These are phyloP conservation scores for Hesperia comma DNA, from an alignment of 2,888 invertebrate species.

Conservation along the genomic window DNA sequence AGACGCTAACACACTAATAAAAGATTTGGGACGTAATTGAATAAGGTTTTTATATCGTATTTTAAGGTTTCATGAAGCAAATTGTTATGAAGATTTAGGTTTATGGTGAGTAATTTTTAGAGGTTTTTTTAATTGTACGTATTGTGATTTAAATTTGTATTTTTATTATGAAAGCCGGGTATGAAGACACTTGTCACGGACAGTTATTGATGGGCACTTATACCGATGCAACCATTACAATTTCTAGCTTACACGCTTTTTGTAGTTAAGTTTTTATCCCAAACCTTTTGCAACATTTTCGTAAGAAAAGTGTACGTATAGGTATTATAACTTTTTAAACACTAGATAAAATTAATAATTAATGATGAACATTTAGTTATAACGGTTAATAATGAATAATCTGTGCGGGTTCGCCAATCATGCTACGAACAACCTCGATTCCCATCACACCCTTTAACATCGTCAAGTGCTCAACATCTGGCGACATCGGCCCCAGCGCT, in stretches of 20 bases:
- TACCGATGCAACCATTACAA: no score
- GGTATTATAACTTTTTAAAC: no score
- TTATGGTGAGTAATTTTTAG: slow-evolving; percentile 11
- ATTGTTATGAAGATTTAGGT: slow-evolving; percentile 16
- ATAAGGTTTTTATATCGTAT: slow-evolving; percentile 42
- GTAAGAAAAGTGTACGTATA: no score
- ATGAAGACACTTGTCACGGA: not conserved
- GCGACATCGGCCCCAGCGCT: slow-evolving; percentile 53
- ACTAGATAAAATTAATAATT: no score
- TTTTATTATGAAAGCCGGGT: not conserved
- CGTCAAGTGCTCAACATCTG: slow-evolving; percentile 75
- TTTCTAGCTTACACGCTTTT: no score
- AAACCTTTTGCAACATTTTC: no score
- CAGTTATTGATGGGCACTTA: not conserved
- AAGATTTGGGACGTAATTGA: slow-evolving; percentile 52
- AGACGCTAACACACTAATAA: slow-evolving; percentile 49
- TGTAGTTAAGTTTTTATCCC: no score
- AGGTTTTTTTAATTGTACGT: slow-evolving; percentile 8
- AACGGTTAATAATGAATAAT: slow-evolving; percentile 12
- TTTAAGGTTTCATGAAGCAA: slow-evolving; percentile 27
- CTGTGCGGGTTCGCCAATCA: slow-evolving; percentile 17
- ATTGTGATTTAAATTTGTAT: slow-evolving; percentile 3
- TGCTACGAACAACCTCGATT: slow-evolving; percentile 47
- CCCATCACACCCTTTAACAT: slow-evolving; percentile 63
- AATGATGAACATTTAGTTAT: no score